Conservation (phyloP, 2,113 vertebrate species). For the Microcebus ravelobensis region DNA sequence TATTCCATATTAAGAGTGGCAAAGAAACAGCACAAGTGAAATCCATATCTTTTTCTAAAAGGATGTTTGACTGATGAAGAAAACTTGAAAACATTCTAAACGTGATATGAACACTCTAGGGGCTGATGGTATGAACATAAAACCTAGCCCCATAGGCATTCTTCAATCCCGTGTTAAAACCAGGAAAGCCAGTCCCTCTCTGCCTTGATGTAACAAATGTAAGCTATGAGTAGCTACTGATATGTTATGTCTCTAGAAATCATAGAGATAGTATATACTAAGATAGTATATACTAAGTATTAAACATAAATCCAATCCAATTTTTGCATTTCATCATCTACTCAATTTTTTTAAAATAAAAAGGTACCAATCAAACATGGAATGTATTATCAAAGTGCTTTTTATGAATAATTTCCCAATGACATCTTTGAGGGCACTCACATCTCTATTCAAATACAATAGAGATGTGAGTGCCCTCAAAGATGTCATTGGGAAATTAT, state of each 20-base stretch:
- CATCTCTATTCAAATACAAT: background rate
- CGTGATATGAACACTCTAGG: background rate
- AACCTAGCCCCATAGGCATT: background rate
- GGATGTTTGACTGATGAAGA: conserved; percentile 18
- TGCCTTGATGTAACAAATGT: background rate
- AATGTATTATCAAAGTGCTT: background rate
- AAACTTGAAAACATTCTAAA: conserved; percentile 15
- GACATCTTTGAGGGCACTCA: background rate
- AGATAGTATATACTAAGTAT: background rate
- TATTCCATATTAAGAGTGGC: background rate
- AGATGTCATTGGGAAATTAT: too few species aligned
- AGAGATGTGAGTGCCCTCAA: too few species aligned
- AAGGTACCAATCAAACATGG: background rate
- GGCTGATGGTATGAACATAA: background rate
- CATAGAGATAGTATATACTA: background rate
- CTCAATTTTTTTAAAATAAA: background rate
- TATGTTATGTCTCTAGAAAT: background rate
- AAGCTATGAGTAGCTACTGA: background rate
- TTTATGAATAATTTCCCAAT: background rate
- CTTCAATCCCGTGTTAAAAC: background rate
- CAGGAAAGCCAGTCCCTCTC: background rate
- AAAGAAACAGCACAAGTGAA: background rate
- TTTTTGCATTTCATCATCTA: background rate
- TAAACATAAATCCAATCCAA: background rate
- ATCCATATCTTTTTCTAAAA: conserved; percentile 20